phyloP scores from a whole-genome alignment of 2,888 invertebrate species.

The Ophion slaviceki region DNA sequence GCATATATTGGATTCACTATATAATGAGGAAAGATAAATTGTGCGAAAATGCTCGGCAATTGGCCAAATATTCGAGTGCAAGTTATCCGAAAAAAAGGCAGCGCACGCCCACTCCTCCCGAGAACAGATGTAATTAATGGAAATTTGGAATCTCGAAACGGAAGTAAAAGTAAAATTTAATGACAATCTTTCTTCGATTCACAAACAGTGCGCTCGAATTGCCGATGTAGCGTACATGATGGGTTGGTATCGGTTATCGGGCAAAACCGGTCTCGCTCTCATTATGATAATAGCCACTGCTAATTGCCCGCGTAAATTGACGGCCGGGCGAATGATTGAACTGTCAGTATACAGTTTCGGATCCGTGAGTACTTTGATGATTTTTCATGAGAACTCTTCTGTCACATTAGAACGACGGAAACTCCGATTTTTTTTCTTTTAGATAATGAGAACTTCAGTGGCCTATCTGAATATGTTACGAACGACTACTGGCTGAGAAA shows the following conservation, averaged over 20 bases:
- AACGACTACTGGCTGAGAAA: constrained; percentile 29
- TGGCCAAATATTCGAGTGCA: no score
- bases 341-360: constrained; percentile 61
- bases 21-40: no score
- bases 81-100: no score
- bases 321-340: constrained; percentile 65
- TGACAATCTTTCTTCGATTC: neutral
- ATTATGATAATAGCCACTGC: constrained; percentile 61
- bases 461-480: constrained; percentile 73
- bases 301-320: constrained; percentile 60
- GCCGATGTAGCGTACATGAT: constrained; percentile 58
- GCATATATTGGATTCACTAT: no score
- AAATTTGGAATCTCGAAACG: no score
- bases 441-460: constrained; percentile 73
- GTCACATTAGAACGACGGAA: no score
- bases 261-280: constrained; percentile 42
- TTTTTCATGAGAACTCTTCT: neutral
- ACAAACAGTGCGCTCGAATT: constrained; percentile 51
- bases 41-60: no score
- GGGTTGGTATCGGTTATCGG: constrained; percentile 64
- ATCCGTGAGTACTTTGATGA: constrained; percentile 39
- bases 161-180: neutral
- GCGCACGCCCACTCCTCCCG: no score
- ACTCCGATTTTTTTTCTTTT: constrained; percentile 7
- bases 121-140: no score